A percentile compares a stretch with the other conserved stretches of the same genome.
Conservation (phyloP, 2,888 invertebrate species). For the Megalurothrips usitatus region DNA sequence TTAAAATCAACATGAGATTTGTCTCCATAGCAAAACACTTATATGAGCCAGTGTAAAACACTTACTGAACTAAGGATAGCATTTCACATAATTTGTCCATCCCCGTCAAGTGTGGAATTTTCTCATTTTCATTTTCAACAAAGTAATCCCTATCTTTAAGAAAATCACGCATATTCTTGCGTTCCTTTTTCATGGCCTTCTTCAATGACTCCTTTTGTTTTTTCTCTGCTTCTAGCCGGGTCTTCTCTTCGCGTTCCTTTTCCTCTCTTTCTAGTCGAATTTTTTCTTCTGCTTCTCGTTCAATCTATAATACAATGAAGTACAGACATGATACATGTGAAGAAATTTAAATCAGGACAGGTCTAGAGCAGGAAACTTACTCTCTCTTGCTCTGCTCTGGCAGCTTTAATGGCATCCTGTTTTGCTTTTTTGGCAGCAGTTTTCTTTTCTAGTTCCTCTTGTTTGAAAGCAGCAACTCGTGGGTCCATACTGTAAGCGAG, state of each 20-base stretch:
- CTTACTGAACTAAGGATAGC: constrained; percentile 28
- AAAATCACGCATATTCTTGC: constrained; percentile 71
- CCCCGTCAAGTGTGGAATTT: constrained; percentile 80
- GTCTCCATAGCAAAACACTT: background rate
- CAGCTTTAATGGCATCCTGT: constrained; percentile 72
- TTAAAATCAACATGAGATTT: too few species aligned
- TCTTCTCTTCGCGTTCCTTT: constrained; percentile 75
- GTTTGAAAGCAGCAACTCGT: constrained; percentile 84
- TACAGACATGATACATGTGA: background rate
- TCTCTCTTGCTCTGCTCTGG: constrained; percentile 78
- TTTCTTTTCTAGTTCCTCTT: constrained; percentile 88
- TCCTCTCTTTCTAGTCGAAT: constrained; percentile 64
- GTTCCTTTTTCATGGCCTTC: constrained; percentile 80
- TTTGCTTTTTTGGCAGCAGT: constrained; percentile 83
- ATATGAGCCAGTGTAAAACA: background rate
- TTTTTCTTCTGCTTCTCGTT: constrained; percentile 62
- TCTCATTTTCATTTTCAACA: constrained; percentile 62
- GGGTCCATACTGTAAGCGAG: constrained; percentile 92
- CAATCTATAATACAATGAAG: constrained; percentile 32
- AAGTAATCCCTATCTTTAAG: constrained; percentile 82
- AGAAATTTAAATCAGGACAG: background rate
- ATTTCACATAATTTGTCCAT: constrained; percentile 87
- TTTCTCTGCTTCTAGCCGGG: constrained; percentile 72
- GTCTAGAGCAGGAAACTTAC: constrained; percentile 44
- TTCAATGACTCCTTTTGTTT: constrained; percentile 82